Evolutionary conservation across 2,113 vertebrate genomes (phyloP), one percentile per base, ranked within the genome.

Genomic region (Apeltes quadracus): DNA sequence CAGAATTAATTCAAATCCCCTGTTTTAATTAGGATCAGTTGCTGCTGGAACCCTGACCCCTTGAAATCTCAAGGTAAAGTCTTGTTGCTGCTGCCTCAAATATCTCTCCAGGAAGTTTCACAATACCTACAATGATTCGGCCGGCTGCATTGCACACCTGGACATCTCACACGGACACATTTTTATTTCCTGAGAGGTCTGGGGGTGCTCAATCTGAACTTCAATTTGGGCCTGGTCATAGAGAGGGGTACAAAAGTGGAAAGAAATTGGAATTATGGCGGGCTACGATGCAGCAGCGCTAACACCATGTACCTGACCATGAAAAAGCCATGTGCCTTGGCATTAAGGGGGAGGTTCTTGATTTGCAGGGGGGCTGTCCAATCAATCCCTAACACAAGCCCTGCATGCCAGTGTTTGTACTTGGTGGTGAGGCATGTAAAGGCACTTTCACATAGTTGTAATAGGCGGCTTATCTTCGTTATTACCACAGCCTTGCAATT

Each of bases 21-120:
- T 65, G 84, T 87, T 90, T 92, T 92, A 90, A 93, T 92, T 86
- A 91, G 83, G 82, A 90, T 92, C 88, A 87, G 92, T 91, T 93
- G 88, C 89, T 68, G 88, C 87, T 90, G 91, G 82, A 93, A 93
- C 85, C 76, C 87, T 89, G 86, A 79, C 80, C 85, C 83, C 70
- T 88, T 56, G 66, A 66, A 88, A 71, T 85, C 72, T 84, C 74
- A 80, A 86, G 87, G 90, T 89, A 90, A 84, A 87, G 78, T 63
- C 84, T 72, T 55, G 62, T 41, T 61, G 69, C 73, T 22, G 55
- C 78, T 27, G 72, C 81, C 67, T 80, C 67, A 63, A 57, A 16
- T 79, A 82, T 63, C 75, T 88, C 78, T 36, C 44, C 50, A 71
- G 65, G 78, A 85, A 81, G 65, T 64, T 85, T 83, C 76, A 79